Evolutionary conservation across 2,113 vertebrate genomes (phyloP), one percentile per base, ranked within the genome.

Genomic region (Daubentonia madagascariensis): DNA sequence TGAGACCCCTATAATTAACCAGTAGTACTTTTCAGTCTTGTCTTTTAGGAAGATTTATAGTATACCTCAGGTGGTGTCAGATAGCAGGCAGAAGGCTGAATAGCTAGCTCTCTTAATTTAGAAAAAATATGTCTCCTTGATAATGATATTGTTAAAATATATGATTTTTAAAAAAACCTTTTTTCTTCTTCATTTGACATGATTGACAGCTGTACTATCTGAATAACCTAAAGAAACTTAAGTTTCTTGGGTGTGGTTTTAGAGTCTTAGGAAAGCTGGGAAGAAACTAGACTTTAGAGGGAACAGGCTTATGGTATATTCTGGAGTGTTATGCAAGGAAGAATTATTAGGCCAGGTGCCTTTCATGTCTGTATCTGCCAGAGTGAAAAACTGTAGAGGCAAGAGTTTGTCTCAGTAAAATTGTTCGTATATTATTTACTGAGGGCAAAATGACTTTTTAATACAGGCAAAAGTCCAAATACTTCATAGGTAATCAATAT

Each of bases 21-120:
- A 94, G 90, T 72, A 85, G 90, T 89, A 86, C 65, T 88, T 96
- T 17, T 93, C 16, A 9, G 23, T 91, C n/a, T 88, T 92, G 35
- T 94, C 73, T 85, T 97, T 96, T 30, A 75, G 57, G n/a, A 95
- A 97, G 92, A 83, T 97, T 90, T 89, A 95, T 89, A 79, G 75
- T 86, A 32, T 65, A 95, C 45, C 50, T 97, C 65, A 96, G 95
- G 75, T 98, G 45, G 25, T 94, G 18, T 95, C 83, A 95, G 59
- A 67, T 75, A 96, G 40, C 52, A 90, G 65, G 70, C 35, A 85
- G 59, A 80, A 96, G 78, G 96, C 32, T 90, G 23, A 97, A 72
- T 78, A 91, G 30, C 25, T 78, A 43, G 50, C 28, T 89, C 28
- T 91, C 30, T 89, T 89, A 96, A 45, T 67, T 96, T 87, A 94